These are phyloP conservation scores for Zonitis immaculata DNA, from an alignment of 2,888 invertebrate species.

Conservation along the genomic window DNA sequence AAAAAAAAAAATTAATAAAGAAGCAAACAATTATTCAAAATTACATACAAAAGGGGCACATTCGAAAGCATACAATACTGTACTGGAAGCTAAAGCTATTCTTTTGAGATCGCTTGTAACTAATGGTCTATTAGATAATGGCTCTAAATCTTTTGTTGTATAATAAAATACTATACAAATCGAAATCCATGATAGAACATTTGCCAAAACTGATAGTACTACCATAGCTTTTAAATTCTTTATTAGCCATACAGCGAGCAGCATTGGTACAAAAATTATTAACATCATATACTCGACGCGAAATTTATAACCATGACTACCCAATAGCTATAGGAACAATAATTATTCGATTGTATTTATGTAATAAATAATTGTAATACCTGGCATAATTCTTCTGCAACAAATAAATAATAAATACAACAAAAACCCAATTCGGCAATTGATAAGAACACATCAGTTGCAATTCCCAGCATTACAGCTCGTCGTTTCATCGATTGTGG, in stretches of 20 bases:
- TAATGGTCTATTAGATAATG: constrained; percentile 53
- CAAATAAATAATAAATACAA: constrained; percentile 96
- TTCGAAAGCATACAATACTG: constrained; percentile 89
- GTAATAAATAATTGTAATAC: too few species aligned
- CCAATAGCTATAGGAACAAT: constrained; percentile 49
- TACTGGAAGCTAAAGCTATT: constrained; percentile 83
- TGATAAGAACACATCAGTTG: constrained; percentile 70
- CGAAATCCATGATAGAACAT: constrained; percentile 65
- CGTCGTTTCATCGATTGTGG: neutral
- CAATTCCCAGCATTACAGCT: neutral
- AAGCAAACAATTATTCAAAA: too few species aligned
- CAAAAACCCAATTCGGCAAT: constrained; percentile 96
- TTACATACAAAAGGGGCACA: constrained; percentile 80
- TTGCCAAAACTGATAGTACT: too few species aligned
- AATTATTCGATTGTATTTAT: too few species aligned
- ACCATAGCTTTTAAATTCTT: neutral
- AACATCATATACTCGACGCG: constrained; percentile 65
- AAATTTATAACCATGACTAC: constrained; percentile 55
- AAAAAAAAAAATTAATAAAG: constrained; percentile 1
- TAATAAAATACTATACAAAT: constrained; percentile 70
- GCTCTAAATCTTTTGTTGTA: constrained; percentile 63
- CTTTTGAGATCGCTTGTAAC: constrained; percentile 31
- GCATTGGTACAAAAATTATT: constrained; percentile 62
- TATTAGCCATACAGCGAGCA: constrained; percentile 41
- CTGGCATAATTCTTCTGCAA: constrained; percentile 56